phyloP scores from a whole-genome alignment of 2,113 vertebrate species.

The Tangachromis dhanisi region DNA sequence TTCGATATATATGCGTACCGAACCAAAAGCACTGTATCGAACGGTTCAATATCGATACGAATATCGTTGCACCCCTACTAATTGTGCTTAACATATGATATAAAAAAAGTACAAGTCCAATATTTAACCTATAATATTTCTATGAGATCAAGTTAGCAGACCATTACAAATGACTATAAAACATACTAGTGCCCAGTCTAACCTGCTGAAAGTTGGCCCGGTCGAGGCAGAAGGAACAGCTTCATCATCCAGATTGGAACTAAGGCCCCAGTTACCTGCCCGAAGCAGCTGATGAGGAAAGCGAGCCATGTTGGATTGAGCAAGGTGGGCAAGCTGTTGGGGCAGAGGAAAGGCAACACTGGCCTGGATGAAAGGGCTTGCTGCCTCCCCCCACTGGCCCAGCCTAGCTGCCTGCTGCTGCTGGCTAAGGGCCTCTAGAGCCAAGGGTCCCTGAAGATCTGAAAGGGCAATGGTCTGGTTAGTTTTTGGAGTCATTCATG shows the following conservation, averaged over 20 bases:
- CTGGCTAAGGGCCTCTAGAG: slow-evolving; percentile 86
- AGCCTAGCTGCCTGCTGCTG: slow-evolving; percentile 79
- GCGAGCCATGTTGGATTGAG: slow-evolving; percentile 81
- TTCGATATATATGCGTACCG: too few species aligned
- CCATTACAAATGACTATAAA: not conserved
- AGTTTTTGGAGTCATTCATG: not conserved
- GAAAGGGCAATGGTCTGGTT: not conserved
- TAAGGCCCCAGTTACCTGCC: slow-evolving; percentile 85
- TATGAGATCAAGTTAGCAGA: not conserved
- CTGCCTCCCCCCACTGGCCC: slow-evolving; percentile 90
- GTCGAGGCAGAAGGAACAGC: slow-evolving; percentile 47
- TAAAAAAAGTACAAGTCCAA: not conserved
- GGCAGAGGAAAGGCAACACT: slow-evolving; percentile 81
- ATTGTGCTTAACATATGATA: not conserved
- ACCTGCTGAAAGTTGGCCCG: slow-evolving; percentile 86
- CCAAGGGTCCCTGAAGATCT: slow-evolving; percentile 80
- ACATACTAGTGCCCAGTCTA: not conserved
- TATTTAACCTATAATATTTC: not conserved
- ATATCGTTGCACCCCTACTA: too few species aligned
- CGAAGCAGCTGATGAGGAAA: slow-evolving; percentile 86
- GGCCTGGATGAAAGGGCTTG: slow-evolving; percentile 84
- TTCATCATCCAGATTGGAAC: slow-evolving; percentile 83
- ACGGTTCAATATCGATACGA: too few species aligned
- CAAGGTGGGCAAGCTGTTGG: slow-evolving; percentile 84
- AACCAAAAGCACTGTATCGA: too few species aligned